A percentile compares a stretch with the other conserved stretches of the same genome.
Evolutionary conservation across 2,113 vertebrate genomes (phyloP).

Genomic region (Haemorhous mexicanus): DNA sequence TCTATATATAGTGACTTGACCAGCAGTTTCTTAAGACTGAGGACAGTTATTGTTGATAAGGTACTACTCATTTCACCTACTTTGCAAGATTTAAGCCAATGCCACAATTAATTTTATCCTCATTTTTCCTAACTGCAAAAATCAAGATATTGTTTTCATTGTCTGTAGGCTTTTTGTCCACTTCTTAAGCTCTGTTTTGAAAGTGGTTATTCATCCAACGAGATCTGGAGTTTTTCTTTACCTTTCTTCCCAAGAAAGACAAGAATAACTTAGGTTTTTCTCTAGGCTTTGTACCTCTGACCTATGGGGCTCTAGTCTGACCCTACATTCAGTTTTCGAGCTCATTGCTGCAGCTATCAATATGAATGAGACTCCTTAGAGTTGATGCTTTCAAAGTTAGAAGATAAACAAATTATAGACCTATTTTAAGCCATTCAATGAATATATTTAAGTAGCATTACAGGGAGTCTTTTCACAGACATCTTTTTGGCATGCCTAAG

Average conservation of each 20-base stretch:
- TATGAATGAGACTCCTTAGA: background rate
- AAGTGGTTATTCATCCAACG: background rate
- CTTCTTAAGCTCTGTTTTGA: background rate
- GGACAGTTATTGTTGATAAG: background rate
- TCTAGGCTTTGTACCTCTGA: background rate
- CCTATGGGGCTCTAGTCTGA: background rate
- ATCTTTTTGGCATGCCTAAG: background rate
- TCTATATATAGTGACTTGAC: background rate
- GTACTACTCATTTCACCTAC: background rate
- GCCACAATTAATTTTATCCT: background rate
- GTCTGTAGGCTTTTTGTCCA: background rate
- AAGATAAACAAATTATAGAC: background rate
- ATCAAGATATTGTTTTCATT: background rate
- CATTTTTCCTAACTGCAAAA: background rate
- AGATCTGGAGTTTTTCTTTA: background rate
- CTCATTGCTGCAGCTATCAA: background rate
- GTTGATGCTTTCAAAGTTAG: background rate
- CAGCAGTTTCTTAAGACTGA: background rate
- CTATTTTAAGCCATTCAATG: background rate
- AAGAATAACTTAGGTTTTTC: background rate
- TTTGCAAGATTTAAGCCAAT: background rate
- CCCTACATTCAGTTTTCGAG: background rate
- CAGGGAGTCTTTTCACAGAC: background rate
- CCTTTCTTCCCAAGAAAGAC: background rate
- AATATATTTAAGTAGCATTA: background rate